Conservation (phyloP, 2,113 vertebrate species). For the Carassius auratus region DNA sequence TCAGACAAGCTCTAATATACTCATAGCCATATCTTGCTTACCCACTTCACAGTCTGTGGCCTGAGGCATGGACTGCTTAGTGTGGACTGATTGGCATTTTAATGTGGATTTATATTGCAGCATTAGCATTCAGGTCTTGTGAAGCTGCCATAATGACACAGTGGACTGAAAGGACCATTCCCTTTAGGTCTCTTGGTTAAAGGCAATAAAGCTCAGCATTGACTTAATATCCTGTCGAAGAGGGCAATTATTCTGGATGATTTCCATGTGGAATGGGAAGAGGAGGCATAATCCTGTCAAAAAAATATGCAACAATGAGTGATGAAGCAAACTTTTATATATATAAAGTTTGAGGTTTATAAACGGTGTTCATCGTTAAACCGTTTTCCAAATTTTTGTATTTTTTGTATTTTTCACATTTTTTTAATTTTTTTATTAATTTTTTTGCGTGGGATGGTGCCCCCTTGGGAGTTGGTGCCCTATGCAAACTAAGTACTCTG, state of each 20-base stretch:
- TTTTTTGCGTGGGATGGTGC: too few species aligned
- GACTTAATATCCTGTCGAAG: background rate
- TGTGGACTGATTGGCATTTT: slow-evolving; percentile 22
- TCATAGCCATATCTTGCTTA: background rate
- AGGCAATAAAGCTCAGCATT: slow-evolving; percentile 31
- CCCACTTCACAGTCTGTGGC: slow-evolving; percentile 10
- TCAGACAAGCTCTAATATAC: background rate
- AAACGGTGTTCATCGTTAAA: too few species aligned
- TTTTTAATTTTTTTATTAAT: too few species aligned
- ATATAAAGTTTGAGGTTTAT: too few species aligned
- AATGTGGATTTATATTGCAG: slow-evolving; percentile 35
- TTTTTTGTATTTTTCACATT: too few species aligned
- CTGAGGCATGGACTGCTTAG: background rate
- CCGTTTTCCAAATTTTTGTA: too few species aligned
- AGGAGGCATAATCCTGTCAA: background rate
- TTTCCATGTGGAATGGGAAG: too few species aligned
- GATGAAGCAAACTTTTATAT: too few species aligned
- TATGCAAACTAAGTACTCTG: too few species aligned
- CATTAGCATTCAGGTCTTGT: slow-evolving; percentile 48
- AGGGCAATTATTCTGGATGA: too few species aligned
- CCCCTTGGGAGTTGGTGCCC: too few species aligned
- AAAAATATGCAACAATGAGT: background rate
- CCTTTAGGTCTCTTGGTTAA: slow-evolving; percentile 26
- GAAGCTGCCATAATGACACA: slow-evolving; percentile 44
- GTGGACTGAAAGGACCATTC: slow-evolving; percentile 17